phyloP scores from a whole-genome alignment of 2,888 invertebrate species.

The Thyatira batis region DNA sequence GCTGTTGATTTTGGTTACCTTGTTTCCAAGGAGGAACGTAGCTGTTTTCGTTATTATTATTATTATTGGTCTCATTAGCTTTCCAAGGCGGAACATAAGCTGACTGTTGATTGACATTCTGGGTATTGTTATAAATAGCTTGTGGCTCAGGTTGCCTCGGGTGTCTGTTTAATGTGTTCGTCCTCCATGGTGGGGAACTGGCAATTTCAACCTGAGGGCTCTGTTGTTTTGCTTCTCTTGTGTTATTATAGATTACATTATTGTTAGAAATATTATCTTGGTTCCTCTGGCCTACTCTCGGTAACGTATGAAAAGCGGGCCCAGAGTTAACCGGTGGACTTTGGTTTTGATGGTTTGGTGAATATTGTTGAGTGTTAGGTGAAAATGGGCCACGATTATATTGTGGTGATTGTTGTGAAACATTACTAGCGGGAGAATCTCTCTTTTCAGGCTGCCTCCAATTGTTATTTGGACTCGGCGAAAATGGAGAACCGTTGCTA shows the following conservation, averaged over 20 bases:
- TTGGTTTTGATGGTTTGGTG: slow-evolving; percentile 56
- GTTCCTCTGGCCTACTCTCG: slow-evolving; percentile 59
- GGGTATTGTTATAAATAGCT: slow-evolving; percentile 49
- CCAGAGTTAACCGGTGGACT: slow-evolving; percentile 45
- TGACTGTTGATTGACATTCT: slow-evolving; percentile 51
- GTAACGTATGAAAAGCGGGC: slow-evolving; percentile 65
- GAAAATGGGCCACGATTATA: slow-evolving; percentile 59
- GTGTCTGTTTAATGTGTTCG: slow-evolving; percentile 64
- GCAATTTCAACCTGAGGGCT: slow-evolving; percentile 44
- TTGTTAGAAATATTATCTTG: slow-evolving; percentile 51
- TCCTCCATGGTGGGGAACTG: slow-evolving; percentile 67
- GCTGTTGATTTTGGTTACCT: slow-evolving; percentile 51
- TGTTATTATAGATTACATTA: slow-evolving; percentile 55
- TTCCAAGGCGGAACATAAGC: slow-evolving; percentile 65
- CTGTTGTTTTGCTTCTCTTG: slow-evolving; percentile 36
- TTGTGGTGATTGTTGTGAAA: slow-evolving; percentile 52
- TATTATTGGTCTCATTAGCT: slow-evolving; percentile 58
- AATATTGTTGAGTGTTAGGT: slow-evolving; percentile 49
- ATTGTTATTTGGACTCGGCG: slow-evolving; percentile 71
- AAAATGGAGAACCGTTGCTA: slow-evolving; percentile 60
- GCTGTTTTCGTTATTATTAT: slow-evolving; percentile 42
- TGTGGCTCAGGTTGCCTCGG: slow-evolving; percentile 54
- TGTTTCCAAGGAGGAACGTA: slow-evolving; percentile 62
- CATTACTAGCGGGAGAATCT: slow-evolving; percentile 62
- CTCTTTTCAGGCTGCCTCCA: slow-evolving; percentile 76